These are phyloP conservation scores for Nylanderia fulva DNA, from an alignment of 1,140 invertebrate genomes.

Conservation along the genomic window DNA sequence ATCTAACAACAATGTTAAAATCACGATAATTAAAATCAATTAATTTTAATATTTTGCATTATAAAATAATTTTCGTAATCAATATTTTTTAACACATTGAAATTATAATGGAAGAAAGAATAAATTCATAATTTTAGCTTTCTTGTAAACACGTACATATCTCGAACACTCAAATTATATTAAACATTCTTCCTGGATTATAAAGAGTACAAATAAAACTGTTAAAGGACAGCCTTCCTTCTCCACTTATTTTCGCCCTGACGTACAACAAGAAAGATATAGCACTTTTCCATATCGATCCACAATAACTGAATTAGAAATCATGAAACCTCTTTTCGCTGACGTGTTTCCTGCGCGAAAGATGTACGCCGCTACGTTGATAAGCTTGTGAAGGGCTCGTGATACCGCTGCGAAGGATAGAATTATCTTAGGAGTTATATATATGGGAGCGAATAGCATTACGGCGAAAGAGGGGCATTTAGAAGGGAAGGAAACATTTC, in stretches of 20 bases:
- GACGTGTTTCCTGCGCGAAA: slow-evolving; percentile 39
- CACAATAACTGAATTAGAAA: slow-evolving; percentile 39
- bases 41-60: background rate
- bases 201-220: slow-evolving; percentile 35
- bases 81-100: background rate
- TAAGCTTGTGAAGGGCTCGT: slow-evolving; percentile 68
- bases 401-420: slow-evolving; percentile 69
- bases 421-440: slow-evolving; percentile 61
- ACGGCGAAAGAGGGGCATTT: slow-evolving; percentile 33
- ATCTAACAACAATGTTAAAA: background rate
- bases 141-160: slow-evolving; percentile 9
- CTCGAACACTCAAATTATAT: background rate
- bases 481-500: background rate
- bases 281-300: slow-evolving; percentile 25
- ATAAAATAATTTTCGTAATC: background rate
- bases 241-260: slow-evolving; percentile 34
- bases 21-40: background rate
- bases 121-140: slow-evolving; percentile 2
- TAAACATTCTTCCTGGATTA: background rate
- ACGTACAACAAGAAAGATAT: slow-evolving; percentile 43
- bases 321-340: slow-evolving; percentile 37
- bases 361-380: slow-evolving; percentile 31
- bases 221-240: background rate
- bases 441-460: slow-evolving; percentile 67
- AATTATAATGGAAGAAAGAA: slow-evolving; percentile 1